Conservation (phyloP, 64 coral and sea anemone genomes). For the Porites lutea region DNA sequence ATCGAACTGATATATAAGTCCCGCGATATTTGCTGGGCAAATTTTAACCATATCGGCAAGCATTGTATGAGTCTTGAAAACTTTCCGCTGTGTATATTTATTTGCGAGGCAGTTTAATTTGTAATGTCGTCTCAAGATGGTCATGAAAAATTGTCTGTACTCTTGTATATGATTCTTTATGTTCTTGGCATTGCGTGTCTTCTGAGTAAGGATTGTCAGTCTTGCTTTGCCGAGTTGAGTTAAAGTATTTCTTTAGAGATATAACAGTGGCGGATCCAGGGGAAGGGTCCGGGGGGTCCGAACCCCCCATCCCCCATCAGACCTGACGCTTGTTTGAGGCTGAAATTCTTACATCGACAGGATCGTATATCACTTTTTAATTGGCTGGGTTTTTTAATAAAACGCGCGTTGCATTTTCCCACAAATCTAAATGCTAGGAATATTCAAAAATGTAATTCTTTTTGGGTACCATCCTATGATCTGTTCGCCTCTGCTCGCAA, state of each 20-base stretch:
- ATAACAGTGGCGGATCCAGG: neutral
- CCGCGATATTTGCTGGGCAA: neutral
- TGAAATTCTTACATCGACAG: too few relatives aligned
- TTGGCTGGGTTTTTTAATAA: too few relatives aligned
- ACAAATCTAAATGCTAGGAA: too few relatives aligned
- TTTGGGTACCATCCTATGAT: too few relatives aligned
- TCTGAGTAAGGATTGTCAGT: neutral
- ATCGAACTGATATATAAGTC: slow-evolving; percentile 15
- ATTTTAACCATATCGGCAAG: slow-evolving; percentile 6
- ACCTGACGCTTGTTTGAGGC: too few relatives aligned
- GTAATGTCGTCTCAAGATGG: slow-evolving; percentile 9
- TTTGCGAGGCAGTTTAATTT: slow-evolving; percentile 33
- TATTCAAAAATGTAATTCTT: too few relatives aligned
- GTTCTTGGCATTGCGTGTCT: neutral
- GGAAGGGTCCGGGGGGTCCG: neutral
- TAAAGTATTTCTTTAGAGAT: neutral
- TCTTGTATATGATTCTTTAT: slow-evolving; percentile 33
- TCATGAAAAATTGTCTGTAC: slow-evolving; percentile 1
- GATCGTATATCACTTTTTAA: too few relatives aligned
- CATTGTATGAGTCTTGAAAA: neutral
- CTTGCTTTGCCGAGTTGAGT: neutral
- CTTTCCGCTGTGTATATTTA: slow-evolving; percentile 45
- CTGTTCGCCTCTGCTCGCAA: too few relatives aligned
- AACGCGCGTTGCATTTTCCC: too few relatives aligned
- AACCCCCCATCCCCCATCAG: too few relatives aligned